Percentiles rank a stretch among this genome's conserved stretches.
Conservation (phyloP, 2,888 invertebrate genomes). For the Junonia oenone region DNA sequence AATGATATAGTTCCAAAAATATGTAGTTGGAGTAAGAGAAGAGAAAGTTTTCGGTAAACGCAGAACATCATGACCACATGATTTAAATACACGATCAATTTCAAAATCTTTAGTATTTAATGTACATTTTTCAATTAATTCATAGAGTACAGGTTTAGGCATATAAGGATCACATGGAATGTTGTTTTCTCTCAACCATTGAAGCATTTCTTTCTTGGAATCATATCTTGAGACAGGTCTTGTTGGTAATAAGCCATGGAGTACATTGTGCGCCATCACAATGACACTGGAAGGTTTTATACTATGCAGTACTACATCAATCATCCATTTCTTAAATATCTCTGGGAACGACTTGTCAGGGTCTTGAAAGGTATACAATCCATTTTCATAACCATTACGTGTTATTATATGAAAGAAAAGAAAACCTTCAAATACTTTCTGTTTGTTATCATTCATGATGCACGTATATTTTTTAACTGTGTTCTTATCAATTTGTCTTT, state of each 20-base stretch:
- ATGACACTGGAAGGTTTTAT: conserved; percentile 40
- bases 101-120: conserved; percentile 28
- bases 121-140: conserved; percentile 39
- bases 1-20: conserved; percentile 40
- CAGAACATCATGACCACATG: conserved; percentile 47
- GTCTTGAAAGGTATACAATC: conserved; percentile 39
- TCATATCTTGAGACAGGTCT: conserved; percentile 41
- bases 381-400: conserved; percentile 35
- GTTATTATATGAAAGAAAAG: conserved; percentile 42
- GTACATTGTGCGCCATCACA: conserved; percentile 41
- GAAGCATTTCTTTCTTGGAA: conserved; percentile 45
- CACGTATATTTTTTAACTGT: conserved; percentile 30
- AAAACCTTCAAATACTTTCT: conserved; percentile 21
- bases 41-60: conserved; percentile 41
- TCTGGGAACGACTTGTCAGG: conserved; percentile 35
- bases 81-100: conserved; percentile 42
- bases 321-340: conserved; percentile 49
- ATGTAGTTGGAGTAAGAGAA: conserved; percentile 42
- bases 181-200: conserved; percentile 42
- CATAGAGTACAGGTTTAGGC: conserved; percentile 47
- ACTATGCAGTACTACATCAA: conserved; percentile 37
- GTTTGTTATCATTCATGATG: neutral
- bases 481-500: conserved; percentile 36
- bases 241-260: conserved; percentile 33
- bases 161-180: conserved; percentile 43